Percentiles rank a stretch among this genome's conserved stretches.
phyloP scores from a whole-genome alignment of 1,140 invertebrate genomes.

The Dinoponera quadriceps region DNA sequence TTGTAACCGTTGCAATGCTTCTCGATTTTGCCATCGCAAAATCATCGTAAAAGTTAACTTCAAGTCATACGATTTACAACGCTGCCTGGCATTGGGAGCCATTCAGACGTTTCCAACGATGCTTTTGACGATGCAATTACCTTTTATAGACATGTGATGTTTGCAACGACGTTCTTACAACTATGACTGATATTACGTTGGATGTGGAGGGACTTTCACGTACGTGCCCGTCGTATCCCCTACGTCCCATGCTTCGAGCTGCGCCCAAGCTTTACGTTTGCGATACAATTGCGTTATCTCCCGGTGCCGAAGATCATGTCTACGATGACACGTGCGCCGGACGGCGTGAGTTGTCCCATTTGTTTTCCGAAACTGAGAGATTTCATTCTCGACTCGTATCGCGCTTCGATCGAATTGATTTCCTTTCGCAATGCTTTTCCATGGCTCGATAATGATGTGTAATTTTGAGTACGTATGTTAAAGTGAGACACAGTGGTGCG shows the following conservation, averaged over 20 bases:
- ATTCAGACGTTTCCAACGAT: too few relatives aligned
- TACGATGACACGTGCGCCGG: background rate
- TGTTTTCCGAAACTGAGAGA: background rate
- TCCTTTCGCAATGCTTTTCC: background rate
- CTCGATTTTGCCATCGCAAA: too few relatives aligned
- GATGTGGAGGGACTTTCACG: background rate
- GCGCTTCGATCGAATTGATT: background rate
- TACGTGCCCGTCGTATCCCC: background rate
- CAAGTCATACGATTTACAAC: too few relatives aligned
- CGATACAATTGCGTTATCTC: conserved; percentile 22
- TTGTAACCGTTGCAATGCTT: too few relatives aligned
- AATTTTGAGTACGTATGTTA: background rate
- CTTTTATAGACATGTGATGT: too few relatives aligned
- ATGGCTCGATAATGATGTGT: background rate
- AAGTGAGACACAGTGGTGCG: background rate
- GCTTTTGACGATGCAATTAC: too few relatives aligned
- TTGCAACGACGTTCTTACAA: too few relatives aligned
- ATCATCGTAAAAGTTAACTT: too few relatives aligned
- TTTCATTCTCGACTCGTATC: background rate
- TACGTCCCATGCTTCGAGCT: conserved; percentile 1
- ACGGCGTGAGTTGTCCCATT: background rate
- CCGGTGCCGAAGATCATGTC: background rate
- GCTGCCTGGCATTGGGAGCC: too few relatives aligned
- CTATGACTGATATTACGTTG: too few relatives aligned
- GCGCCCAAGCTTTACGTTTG: conserved; percentile 5